Percentiles rank a stretch among this genome's conserved stretches.
phyloP scores from a whole-genome alignment of 1,140 invertebrate genomes.

The Sycophila sp. region DNA sequence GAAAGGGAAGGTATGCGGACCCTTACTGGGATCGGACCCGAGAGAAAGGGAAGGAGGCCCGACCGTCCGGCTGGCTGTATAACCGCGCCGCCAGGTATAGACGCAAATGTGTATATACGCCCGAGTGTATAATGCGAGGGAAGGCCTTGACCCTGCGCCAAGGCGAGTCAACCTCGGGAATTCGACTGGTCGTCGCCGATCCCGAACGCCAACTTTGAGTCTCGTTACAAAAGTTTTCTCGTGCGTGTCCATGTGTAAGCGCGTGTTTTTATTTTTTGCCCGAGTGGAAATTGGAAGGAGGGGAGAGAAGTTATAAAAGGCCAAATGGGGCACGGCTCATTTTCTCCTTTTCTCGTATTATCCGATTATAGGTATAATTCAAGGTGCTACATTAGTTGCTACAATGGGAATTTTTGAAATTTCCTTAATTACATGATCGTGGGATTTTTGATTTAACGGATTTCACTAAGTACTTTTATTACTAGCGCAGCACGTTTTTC shows the following conservation, averaged over 20 bases:
- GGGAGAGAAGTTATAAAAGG: too few species aligned
- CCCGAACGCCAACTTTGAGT: background rate
- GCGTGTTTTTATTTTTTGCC: too few species aligned
- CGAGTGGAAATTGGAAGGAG: too few species aligned
- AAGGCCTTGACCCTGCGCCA: constrained; percentile 56
- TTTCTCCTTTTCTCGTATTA: too few species aligned
- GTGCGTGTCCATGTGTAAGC: background rate
- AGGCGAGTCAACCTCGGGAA: constrained; percentile 46
- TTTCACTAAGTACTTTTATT: background rate
- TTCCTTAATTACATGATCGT: too few species aligned
- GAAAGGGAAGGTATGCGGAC: background rate
- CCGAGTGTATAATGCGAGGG: constrained; percentile 43
- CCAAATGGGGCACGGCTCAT: too few species aligned
- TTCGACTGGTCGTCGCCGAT: constrained; percentile 6
- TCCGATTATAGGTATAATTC: too few species aligned
- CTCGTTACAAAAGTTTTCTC: background rate
- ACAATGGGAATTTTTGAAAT: too few species aligned
- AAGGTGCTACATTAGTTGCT: too few species aligned
- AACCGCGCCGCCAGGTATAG: constrained; percentile 19
- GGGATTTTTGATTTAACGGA: background rate
- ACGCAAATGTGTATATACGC: too few species aligned
- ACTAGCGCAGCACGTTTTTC: background rate
- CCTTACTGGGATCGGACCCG: background rate
- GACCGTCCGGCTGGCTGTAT: constrained; percentile 27
- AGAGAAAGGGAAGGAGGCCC: background rate